A percentile compares a stretch with the other conserved stretches of the same genome.
Evolutionary conservation across 1,140 invertebrate genomes (phyloP).

Genomic region (Pomacea maculata): DNA sequence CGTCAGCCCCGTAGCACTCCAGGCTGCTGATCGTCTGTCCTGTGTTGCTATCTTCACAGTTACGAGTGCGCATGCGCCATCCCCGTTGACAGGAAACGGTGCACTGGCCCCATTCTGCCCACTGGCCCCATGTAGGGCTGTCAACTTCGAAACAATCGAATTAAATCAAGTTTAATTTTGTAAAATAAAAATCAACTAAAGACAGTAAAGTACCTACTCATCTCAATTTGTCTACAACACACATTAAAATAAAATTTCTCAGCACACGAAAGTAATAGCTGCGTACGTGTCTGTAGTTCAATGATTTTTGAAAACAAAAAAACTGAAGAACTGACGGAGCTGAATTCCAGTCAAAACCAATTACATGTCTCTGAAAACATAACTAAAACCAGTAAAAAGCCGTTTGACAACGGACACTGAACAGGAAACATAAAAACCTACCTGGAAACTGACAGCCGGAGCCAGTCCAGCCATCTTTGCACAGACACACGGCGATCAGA

Average conservation of each 20-base stretch:
- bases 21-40: slow-evolving; percentile 15
- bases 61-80: slow-evolving; percentile 38
- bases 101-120: slow-evolving; percentile 45
- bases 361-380: too few relatives aligned
- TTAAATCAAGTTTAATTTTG: neutral
- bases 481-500: slow-evolving; percentile 42
- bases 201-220: neutral
- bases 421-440: neutral
- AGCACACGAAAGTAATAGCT: too few relatives aligned
- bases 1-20: slow-evolving; percentile 45
- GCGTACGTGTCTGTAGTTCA: too few relatives aligned
- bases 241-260: neutral
- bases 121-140: slow-evolving; percentile 40
- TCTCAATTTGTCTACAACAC: neutral
- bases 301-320: too few relatives aligned
- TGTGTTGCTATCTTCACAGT: slow-evolving; percentile 39
- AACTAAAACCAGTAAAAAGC: too few relatives aligned
- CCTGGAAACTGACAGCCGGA: slow-evolving; percentile 15
- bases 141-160: slow-evolving; percentile 31
- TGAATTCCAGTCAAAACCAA: too few relatives aligned
- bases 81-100: slow-evolving; percentile 41
- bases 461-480: slow-evolving; percentile 44
- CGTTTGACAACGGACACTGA: too few relatives aligned
- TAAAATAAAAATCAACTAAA: neutral
- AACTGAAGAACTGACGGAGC: too few relatives aligned